Percentiles rank a stretch among this genome's conserved stretches.
Conservation (phyloP, 2,113 vertebrate species). For the Platichthys stellatus region DNA sequence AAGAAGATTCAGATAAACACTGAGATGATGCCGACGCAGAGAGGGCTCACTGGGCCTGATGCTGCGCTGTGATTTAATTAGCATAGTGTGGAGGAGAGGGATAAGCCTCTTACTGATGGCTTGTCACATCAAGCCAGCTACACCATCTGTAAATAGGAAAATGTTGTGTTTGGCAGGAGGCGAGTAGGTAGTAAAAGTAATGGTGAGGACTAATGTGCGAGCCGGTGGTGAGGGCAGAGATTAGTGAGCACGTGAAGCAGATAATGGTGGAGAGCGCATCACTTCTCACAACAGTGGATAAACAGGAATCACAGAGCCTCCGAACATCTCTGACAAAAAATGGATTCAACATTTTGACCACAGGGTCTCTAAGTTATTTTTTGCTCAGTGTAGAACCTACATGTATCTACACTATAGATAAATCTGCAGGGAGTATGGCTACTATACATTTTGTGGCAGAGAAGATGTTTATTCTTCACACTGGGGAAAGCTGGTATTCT, state of each 20-base stretch:
- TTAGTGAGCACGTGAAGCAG: constrained; percentile 37
- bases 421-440: no score
- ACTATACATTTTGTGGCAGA: no score
- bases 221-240: constrained; percentile 24
- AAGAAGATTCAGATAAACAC: background rate
- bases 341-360: constrained; percentile 1
- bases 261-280: constrained; percentile 44
- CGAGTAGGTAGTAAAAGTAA: constrained; percentile 7
- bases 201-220: constrained; percentile 17
- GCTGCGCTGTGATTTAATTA: constrained; percentile 38
- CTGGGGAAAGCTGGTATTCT: no score
- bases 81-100: constrained; percentile 17
- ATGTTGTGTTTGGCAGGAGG: constrained; percentile 40
- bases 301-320: constrained; percentile 16
- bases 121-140: constrained; percentile 38
- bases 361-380: background rate
- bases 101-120: constrained; percentile 58
- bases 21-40: background rate
- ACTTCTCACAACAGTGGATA: constrained; percentile 32
- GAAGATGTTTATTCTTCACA: no score
- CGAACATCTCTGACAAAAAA: constrained; percentile 16
- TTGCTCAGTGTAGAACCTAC: background rate
- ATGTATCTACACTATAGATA: no score
- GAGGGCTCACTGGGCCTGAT: background rate
- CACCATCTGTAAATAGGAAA: constrained; percentile 50